Base-by-base conservation (phyloP, 2,797 vertebrate genomes). In the Cyprinodon diabolis region DNA sequence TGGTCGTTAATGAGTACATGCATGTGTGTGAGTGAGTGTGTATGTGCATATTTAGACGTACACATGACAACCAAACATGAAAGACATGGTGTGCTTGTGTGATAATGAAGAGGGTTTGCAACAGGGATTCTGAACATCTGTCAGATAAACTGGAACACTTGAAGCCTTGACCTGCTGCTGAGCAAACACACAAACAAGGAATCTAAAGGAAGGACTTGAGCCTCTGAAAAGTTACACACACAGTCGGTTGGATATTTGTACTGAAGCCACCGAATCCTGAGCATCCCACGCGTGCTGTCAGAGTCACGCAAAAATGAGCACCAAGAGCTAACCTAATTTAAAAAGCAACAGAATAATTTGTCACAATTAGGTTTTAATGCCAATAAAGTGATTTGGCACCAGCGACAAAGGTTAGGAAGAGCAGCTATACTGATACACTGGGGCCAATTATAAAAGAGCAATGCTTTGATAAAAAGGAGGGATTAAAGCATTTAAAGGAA, bases 1-100 rank as follows among this genome's bases (percentile, higher is more conserved):
- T 94, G 90, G 90, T 89, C 86, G 86, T 90, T 94, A 94, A 95
- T 93, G 91, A 93, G 84, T 69, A 68, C 81, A 71, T 75, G 69
- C 69, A 65, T 69, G 71, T 75, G 62, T 76, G 68, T 71, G 68
- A 68, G 70, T 68, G 43, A 55, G 47, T 71, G 62, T 69, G 55
- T 4, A 49, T 75, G 68, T 66, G 49, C 70, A 65, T 55, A 37
- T 79, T 51, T 83, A 76, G 80, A 67, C 68, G 71, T 65, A 69
- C 49, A 66, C 51, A 63, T 76, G 71, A 79, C 62, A 78, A 67
- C 48, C 47, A 75, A 75, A 47, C 12, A 58, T 56, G 56, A 71
- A 69, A 73, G 23, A 60, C 25, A 9, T 52, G 13, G 71, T 86
- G 78, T 79, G 35, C 72, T 60, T 47, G 55, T 75, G 74, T 62